Evolutionary conservation across 2,888 invertebrate genomes (phyloP).

Genomic region (Drosophila emarginata): DNA sequence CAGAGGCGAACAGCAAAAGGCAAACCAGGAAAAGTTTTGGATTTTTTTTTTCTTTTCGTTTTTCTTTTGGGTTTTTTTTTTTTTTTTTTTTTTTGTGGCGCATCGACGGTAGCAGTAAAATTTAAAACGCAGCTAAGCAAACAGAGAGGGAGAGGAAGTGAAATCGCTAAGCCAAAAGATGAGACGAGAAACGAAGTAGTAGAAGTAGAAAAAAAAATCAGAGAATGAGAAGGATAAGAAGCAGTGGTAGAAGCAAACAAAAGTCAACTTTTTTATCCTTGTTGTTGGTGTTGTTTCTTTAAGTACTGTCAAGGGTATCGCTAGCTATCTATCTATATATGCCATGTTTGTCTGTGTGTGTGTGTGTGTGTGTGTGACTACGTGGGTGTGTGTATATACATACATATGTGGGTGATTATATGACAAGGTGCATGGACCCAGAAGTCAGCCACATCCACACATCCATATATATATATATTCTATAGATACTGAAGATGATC

Average conservation of each 20-base stretch:
- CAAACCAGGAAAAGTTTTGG: conserved; percentile 40
- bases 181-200: not conserved
- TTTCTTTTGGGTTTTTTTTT: conserved; percentile 9
- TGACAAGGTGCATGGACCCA: conserved; percentile 56
- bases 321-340: conserved; percentile 68
- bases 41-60: conserved; percentile 25
- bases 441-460: conserved; percentile 4
- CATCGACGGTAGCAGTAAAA: conserved; percentile 45
- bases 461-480: not conserved
- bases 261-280: conserved; percentile 58
- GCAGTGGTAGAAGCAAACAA: conserved; percentile 55
- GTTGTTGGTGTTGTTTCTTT: conserved; percentile 52
- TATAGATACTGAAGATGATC: conserved; percentile 28
- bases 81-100: conserved; percentile 19
- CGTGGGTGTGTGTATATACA: conserved; percentile 13
- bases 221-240: conserved; percentile 2
- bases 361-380: conserved; percentile 17
- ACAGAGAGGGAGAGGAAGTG: conserved; percentile 21
- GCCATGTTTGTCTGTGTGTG: conserved; percentile 18
- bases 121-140: conserved; percentile 55
- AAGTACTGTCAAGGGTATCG: conserved; percentile 78
- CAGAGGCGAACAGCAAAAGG: conserved; percentile 30
- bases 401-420: conserved; percentile 48
- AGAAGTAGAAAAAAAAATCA: not conserved
- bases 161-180: not conserved